Conservation (phyloP, 2,113 vertebrate genomes). For the Tringa solitaria region DNA sequence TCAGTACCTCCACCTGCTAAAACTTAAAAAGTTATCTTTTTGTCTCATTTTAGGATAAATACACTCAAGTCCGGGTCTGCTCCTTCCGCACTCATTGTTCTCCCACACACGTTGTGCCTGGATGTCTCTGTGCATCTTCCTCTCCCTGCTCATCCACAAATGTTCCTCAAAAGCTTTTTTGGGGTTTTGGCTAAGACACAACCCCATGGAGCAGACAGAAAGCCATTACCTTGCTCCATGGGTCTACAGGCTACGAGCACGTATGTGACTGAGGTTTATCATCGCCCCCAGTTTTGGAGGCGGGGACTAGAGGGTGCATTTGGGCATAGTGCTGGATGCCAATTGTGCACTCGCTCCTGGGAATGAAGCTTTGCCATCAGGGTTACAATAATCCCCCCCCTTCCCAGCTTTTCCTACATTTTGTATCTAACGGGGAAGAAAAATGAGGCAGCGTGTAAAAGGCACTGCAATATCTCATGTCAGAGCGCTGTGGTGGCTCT, state of each 20-base stretch:
- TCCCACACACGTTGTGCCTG: not conserved
- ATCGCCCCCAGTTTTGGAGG: accelerated
- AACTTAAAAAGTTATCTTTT: not conserved
- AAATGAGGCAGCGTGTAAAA: not conserved
- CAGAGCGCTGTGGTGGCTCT: not conserved
- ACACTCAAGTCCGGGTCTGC: not conserved
- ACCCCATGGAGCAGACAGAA: accelerated
- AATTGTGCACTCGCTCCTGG: not conserved
- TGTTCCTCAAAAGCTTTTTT: not conserved
- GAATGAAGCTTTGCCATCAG: not conserved
- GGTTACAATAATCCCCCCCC: not conserved
- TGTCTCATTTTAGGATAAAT: not conserved
- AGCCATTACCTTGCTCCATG: accelerated
- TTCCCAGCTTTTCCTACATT: not conserved
- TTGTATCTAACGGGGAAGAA: not conserved
- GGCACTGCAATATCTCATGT: not conserved
- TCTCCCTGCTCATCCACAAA: not conserved
- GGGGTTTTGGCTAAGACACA: not conserved
- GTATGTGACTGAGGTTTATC: accelerated
- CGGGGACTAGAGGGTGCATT: not conserved
- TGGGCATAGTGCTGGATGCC: not conserved
- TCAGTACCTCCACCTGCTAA: not conserved
- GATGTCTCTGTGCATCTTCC: not conserved
- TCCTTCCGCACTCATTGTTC: not conserved
- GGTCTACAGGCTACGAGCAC: not conserved